These are phyloP conservation scores for Emydocephalus ijimae DNA, from an alignment of 2,113 vertebrate genomes.

Conservation along the genomic window DNA sequence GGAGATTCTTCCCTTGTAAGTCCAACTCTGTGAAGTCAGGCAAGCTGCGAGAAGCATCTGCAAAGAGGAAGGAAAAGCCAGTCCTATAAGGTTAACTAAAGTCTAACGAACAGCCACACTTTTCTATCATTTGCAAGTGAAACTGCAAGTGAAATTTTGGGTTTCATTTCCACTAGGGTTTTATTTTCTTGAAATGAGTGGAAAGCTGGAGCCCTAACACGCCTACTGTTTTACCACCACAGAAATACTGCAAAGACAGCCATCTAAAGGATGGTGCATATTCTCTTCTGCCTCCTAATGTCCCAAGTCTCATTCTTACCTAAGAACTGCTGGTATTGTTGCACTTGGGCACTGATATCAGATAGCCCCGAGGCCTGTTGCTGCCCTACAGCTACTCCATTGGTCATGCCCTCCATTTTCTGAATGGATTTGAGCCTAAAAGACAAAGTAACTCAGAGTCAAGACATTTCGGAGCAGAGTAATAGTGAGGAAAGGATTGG, in stretches of 20 bases:
- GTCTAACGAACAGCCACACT: not conserved
- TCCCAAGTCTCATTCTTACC: conserved; percentile 67
- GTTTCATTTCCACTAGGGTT: not conserved
- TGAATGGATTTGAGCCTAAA: conserved; percentile 83
- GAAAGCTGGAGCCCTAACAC: too few species aligned
- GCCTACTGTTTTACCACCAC: not conserved
- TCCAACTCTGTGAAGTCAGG: conserved; percentile 83
- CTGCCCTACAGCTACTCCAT: conserved; percentile 74
- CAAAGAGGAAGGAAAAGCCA: not conserved
- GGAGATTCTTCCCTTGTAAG: conserved; percentile 73
- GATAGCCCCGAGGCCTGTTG: conserved; percentile 73
- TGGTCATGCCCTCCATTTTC: conserved; percentile 84
- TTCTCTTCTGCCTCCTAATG: not conserved
- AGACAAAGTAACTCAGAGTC: not conserved
- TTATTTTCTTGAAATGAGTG: not conserved
- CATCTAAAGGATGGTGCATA: not conserved
- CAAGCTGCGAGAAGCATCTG: conserved; percentile 80
- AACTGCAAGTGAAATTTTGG: not conserved
- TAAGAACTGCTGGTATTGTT: conserved; percentile 91
- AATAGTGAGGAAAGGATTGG: not conserved
- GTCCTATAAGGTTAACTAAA: not conserved
- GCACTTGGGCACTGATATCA: conserved; percentile 88
- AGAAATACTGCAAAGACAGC: too few species aligned
- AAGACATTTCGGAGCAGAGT: not conserved
- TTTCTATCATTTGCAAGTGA: not conserved